Evolutionary conservation across 2,888 invertebrate genomes (phyloP).

Genomic region (Tipula helvola): DNA sequence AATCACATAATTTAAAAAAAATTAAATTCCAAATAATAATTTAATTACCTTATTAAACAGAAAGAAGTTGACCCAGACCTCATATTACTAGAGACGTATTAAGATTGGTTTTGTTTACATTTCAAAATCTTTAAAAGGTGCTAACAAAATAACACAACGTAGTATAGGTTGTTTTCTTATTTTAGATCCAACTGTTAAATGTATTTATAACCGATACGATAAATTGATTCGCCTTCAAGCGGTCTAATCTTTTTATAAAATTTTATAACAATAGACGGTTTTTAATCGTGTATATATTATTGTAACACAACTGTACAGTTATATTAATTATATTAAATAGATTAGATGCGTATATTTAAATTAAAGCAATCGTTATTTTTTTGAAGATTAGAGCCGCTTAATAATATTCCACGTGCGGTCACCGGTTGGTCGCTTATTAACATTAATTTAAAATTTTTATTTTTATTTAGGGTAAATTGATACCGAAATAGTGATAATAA

Average conservation of each 20-base stretch:
- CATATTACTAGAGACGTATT: not conserved
- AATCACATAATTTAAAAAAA: not conserved
- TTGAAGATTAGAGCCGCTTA: not conserved
- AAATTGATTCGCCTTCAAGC: not conserved
- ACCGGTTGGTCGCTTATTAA: not conserved
- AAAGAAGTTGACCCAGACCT: not conserved
- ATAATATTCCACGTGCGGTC: not conserved
- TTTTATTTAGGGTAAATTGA: not conserved
- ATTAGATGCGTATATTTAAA: too few species aligned
- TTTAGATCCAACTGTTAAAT: too few species aligned
- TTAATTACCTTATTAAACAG: not conserved
- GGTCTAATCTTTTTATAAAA: not conserved
- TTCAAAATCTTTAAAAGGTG: not conserved
- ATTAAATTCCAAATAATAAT: not conserved
- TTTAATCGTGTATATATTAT: not conserved
- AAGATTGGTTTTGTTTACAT: not conserved
- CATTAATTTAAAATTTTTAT: not conserved
- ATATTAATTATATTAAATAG: too few species aligned
- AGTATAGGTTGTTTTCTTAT: too few species aligned
- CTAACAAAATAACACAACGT: not conserved
- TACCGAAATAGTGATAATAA: not conserved
- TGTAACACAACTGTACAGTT: too few species aligned
- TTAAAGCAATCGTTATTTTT: not conserved
- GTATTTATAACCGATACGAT: not conserved
- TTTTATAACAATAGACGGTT: not conserved